A percentile compares a stretch with the other conserved stretches of the same genome.
Conservation (phyloP, 2,797 vertebrate genomes). For the Cygnus olor region DNA sequence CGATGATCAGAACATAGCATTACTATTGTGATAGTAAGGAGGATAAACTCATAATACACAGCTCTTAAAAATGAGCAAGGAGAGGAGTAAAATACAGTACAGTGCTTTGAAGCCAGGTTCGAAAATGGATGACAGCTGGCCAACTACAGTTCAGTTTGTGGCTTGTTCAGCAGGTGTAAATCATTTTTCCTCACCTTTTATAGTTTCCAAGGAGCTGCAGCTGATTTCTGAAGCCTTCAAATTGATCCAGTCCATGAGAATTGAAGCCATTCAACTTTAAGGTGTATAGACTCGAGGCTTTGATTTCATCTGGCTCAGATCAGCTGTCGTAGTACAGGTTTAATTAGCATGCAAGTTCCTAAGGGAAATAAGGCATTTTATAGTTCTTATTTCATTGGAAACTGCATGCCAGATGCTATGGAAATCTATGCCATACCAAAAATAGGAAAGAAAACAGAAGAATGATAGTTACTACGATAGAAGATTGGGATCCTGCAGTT, state of each 20-base stretch:
- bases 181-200: conserved; percentile 12
- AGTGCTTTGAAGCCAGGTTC: conserved; percentile 26
- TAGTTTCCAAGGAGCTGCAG: conserved; percentile 10
- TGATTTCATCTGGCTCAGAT: conserved; percentile 55
- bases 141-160: background rate
- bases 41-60: background rate
- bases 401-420: conserved; percentile 49
- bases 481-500: background rate
- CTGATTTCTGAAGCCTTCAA: conserved; percentile 30
- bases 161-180: conserved; percentile 19
- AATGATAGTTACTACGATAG: background rate
- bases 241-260: background rate
- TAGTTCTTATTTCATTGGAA: conserved; percentile 3
- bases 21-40: background rate
- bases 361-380: conserved; percentile 42
- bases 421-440: conserved; percentile 19
- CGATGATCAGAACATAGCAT: background rate
- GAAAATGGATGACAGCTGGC: conserved; percentile 23
- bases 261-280: conserved; percentile 16
- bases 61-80: background rate
- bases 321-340: conserved; percentile 11
- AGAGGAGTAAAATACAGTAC: background rate
- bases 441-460: background rate
- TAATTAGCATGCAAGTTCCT: conserved; percentile 34
- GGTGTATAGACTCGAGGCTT: conserved; percentile 18